Evolutionary conservation across 2,797 vertebrate genomes (phyloP).

Genomic region (Netta rufina): DNA sequence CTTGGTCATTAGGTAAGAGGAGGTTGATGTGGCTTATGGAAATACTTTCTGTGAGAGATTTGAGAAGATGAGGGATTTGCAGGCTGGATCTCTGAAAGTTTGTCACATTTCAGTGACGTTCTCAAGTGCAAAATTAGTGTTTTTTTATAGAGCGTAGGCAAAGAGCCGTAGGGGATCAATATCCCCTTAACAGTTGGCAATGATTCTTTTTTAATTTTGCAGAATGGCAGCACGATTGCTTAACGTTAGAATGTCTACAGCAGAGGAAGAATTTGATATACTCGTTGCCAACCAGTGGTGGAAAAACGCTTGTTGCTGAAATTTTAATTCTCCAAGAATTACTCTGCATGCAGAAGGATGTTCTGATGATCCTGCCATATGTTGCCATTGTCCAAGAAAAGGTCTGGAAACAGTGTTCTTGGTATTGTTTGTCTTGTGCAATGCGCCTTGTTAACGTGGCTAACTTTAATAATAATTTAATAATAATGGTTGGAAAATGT

Average conservation of each 20-base stretch:
- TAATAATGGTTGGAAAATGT: too few relatives aligned
- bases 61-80: not conserved
- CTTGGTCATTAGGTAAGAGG: not conserved
- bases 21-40: not conserved
- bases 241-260: conserved; percentile 88
- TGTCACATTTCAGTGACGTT: not conserved
- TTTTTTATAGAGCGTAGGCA: not conserved
- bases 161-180: not conserved
- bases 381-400: conserved; percentile 98
- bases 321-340: conserved; percentile 93
- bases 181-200: not conserved
- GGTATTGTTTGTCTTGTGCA: not conserved
- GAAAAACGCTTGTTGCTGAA: conserved; percentile 97
- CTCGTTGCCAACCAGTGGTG: conserved; percentile 94
- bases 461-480: not conserved
- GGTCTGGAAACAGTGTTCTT: conserved; percentile 73
- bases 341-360: conserved; percentile 90
- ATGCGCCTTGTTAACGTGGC: accelerated
- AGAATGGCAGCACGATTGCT: conserved; percentile 96
- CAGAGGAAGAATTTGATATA: conserved; percentile 94
- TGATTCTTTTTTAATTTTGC: conserved; percentile 30
- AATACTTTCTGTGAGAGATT: not conserved
- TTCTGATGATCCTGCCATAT: conserved; percentile 92
- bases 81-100: accelerated
- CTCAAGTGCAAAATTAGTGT: not conserved